phyloP scores from a whole-genome alignment of 2,113 vertebrate species.

The Cervus canadensis region DNA sequence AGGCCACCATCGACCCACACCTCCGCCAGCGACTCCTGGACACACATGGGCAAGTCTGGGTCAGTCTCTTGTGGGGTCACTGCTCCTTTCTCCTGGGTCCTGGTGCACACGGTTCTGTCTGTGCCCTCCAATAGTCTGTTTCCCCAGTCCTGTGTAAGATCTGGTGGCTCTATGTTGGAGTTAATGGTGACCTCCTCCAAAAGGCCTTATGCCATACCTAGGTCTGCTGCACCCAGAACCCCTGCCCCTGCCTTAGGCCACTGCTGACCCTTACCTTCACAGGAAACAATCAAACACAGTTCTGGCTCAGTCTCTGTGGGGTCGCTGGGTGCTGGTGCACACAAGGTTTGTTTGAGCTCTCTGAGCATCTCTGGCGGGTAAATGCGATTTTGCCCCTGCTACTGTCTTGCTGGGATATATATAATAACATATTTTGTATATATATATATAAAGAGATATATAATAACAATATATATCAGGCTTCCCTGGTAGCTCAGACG shows the following conservation, averaged over 20 bases:
- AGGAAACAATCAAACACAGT: not conserved
- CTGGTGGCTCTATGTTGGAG: fast-evolving
- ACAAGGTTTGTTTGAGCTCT: not conserved
- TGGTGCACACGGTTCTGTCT: not conserved
- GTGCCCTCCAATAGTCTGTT: not conserved
- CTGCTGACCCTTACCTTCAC: not conserved
- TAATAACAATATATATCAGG: not conserved
- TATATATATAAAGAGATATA: not conserved
- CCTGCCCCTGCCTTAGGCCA: not conserved
- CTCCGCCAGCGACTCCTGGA: not conserved
- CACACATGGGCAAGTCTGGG: not conserved
- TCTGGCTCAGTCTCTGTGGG: not conserved
- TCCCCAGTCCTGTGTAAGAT: not conserved
- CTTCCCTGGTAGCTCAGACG: not conserved
- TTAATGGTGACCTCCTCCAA: not conserved
- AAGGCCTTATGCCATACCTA: not conserved
- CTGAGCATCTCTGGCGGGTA: not conserved
- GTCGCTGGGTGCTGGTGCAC: not conserved
- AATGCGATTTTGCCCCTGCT: not conserved
- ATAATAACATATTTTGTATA: not conserved
- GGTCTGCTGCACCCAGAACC: not conserved
- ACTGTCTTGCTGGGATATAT: not conserved
- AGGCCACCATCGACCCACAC: not conserved
- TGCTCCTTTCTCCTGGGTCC: not conserved
- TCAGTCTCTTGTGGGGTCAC: not conserved